Base-by-base conservation (phyloP, 2,888 invertebrate species). In the Synergus umbraculus region DNA sequence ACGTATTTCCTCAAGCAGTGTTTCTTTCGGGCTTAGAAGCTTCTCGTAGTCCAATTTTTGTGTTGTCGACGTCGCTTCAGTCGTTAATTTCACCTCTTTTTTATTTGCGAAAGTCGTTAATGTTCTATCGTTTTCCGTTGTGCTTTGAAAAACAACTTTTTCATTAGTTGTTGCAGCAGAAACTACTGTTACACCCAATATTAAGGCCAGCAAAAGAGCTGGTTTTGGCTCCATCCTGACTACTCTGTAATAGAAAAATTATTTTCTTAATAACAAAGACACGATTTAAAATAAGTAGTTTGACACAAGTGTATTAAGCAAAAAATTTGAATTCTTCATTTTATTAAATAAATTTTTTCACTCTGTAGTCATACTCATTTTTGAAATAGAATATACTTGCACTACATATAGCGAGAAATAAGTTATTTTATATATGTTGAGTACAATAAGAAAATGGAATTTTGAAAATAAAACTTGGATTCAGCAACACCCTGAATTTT, bases 1-100 rank as follows among this genome's bases (percentile, higher is more conserved):
- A 22, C 85, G 87, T 76, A 91, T 87, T 82, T 91, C 90, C 76
- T 90, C 85, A 13, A 90, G 77, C 41, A 92, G 85, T 3, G 88
- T 76, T 4, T 90, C 86, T 79, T 88, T 88, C 1, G 89, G 86
- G 82, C 87, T 85, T 18, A 85, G 37, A 46, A 88, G 84, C 58
- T 84, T 87, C 37, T 49, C 49, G 41, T 84, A 81, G 12, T 80
- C 82, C 37, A 77, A 66, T 22, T 80, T 67, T 43, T 81, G 65
- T 37, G 81, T 79, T 12, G n/a, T 29, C 8, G 49, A 10, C 9
- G n/a, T 10, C 41, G 54, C 73, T 10, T 73, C 73, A 1, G 54
- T 58, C 10, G 73, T 73, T 29, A 37, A 4, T 54, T 73, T 73
- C 1, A 18, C 10, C n/a, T 73, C 73, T 44, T 65, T 66, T 37